phyloP scores from a whole-genome alignment of 1,140 invertebrate genomes.

The Drosophila sechellia region DNA sequence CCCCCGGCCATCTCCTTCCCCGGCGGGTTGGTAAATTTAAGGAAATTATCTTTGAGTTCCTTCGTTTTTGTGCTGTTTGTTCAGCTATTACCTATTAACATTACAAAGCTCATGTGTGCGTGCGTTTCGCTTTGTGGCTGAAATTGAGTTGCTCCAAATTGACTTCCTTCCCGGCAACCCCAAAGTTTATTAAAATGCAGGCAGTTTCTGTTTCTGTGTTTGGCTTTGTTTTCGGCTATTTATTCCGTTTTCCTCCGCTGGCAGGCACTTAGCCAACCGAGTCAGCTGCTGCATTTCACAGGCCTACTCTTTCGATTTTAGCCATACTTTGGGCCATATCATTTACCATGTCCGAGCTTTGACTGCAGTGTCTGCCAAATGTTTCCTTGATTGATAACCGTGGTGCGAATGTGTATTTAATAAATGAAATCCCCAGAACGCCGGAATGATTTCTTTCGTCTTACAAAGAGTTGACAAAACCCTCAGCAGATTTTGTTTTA shows the following conservation, averaged over 20 bases:
- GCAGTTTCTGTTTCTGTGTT: conserved; percentile 54
- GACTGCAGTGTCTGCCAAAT: conserved; percentile 35
- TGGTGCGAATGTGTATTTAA: conserved; percentile 68
- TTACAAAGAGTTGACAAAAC: conserved; percentile 21
- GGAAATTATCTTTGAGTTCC: conserved; percentile 68
- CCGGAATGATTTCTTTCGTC: conserved; percentile 50
- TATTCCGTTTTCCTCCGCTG: conserved; percentile 32
- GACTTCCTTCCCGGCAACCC: conserved; percentile 44
- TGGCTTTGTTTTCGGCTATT: conserved; percentile 49
- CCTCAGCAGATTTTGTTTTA: conserved; percentile 26
- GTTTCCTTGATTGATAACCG: conserved; percentile 69
- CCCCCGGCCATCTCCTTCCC: not conserved
- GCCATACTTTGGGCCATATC: conserved; percentile 28
- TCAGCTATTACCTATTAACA: conserved; percentile 68
- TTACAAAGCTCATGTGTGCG: conserved; percentile 65
- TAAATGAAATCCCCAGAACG: conserved; percentile 55
- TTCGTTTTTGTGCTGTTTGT: conserved; percentile 23
- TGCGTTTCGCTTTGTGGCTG: conserved; percentile 46
- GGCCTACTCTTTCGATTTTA: conserved; percentile 48
- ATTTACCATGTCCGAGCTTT: conserved; percentile 34
- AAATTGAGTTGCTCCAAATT: conserved; percentile 74
- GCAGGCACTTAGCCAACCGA: conserved; percentile 44
- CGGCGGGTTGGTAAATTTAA: conserved; percentile 58
- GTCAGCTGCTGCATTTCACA: conserved; percentile 69
- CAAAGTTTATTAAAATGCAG: conserved; percentile 68